A percentile compares a stretch with the other conserved stretches of the same genome.
These are phyloP conservation scores for Chirona hameri DNA, from an alignment of 2,888 invertebrate genomes.

Conservation along the genomic window DNA sequence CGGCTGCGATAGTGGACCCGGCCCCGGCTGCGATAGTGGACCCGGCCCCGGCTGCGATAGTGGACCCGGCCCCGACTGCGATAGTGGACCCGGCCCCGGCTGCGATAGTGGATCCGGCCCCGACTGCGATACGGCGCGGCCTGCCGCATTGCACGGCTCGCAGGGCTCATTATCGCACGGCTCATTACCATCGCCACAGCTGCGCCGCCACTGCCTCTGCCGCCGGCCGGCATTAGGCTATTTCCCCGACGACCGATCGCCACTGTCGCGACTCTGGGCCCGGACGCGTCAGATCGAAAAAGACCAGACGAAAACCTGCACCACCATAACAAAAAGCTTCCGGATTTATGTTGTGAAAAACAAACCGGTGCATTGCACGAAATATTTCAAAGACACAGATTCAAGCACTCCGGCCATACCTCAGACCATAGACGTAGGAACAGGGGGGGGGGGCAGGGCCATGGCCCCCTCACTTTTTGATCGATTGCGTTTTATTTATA, in stretches of 20 bases:
- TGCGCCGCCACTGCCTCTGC: not conserved
- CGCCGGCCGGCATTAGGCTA: not conserved
- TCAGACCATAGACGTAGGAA: too few relatives aligned
- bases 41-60: not conserved
- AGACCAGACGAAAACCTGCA: not conserved
- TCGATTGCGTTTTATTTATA: too few relatives aligned
- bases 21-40: not conserved
- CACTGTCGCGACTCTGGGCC: not conserved
- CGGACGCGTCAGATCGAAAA: not conserved
- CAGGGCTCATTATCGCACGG: not conserved
- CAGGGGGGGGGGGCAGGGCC: too few relatives aligned
- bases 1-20: not conserved
- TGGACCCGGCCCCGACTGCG: too few relatives aligned
- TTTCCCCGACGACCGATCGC: not conserved
- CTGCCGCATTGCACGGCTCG: not conserved
- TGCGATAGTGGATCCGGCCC: too few relatives aligned
- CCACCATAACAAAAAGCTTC: not conserved
- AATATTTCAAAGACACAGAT: not conserved
- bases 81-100: too few relatives aligned
- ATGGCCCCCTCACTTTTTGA: too few relatives aligned
- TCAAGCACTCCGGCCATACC: too few relatives aligned
- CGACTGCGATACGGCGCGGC: not conserved
- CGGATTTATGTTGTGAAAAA: not conserved
- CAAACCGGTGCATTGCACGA: not conserved
- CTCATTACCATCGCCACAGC: not conserved